Base-by-base conservation (phyloP, 2,888 invertebrate species). In the Tolmerus cingulatus region DNA sequence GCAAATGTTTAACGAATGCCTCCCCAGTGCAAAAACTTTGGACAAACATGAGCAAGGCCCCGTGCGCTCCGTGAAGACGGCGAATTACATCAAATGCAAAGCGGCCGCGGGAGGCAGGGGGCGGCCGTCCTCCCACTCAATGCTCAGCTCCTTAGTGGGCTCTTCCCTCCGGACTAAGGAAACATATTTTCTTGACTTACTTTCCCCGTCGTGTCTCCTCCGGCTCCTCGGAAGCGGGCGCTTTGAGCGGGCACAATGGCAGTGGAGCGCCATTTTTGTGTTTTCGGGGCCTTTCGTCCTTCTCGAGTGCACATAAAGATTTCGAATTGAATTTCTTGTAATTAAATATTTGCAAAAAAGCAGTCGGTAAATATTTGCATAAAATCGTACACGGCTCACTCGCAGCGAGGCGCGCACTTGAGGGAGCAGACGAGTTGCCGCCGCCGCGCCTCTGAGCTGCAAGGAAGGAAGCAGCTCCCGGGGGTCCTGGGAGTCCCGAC, bases 291-390 rank as follows among this genome's bases (percentile, higher is more conserved):
- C 23, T 81, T 55, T 78, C 14, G 27, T 81, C 34, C 34, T 51
- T 14, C 51, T 81, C 30, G 55, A 81, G 81, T 82, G 82, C 82
- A 82, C 66, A 82, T 16, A 82, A 57, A 37, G 57, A 37, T 76
- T 82, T 82, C 23, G 19, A 82, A 82, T 82, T 82, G 82, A 66
- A 82, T 82, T 82, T 82, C 19, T 19, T 82, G 66, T 66, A 82
- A 82, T 82, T 82, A 82, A 82, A 82, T 82, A 82, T 82, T 82
- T 82, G 57, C 82, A 82, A 82, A 81, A 27, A 43, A 30, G 23
- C 57, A 82, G 55, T 37, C 34, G 30, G 57, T 37, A 82, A 82
- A 82, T 57, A 82, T 82, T 82, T 82, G 82, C 82, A 82, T 82
- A 82, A 82, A 81, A 82, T 57, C 82, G 82, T 51, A 82, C 66